Evolutionary conservation across 2,888 invertebrate genomes (phyloP), one percentile per base, ranked within the genome.

Genomic region (Busseola fusca): DNA sequence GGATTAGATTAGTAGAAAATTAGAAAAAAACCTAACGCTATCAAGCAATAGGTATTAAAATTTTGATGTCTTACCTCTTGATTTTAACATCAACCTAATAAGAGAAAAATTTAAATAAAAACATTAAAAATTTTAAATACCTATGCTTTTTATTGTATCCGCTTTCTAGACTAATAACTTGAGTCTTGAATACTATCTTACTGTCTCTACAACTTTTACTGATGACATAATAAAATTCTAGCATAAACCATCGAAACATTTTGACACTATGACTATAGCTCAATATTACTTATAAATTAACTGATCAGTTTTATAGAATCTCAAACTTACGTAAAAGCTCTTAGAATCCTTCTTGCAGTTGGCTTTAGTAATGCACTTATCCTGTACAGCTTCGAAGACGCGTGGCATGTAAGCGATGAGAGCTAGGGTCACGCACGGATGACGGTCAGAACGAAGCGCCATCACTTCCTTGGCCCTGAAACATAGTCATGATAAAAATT

Each of bases 311-410:
- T n/a, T 34, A 16, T 27, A 6, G 16, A 21, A 34, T 27, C 42
- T 30, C 4, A 63, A 62, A 87, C 91, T 91, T 70, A 98, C 98
- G 88, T 98, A 98, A 91, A 97, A 98, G 76, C 97, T 97, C 88
- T 98, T 98, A 0, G 98, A 98, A 88, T 98, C 98, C 90, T 98
- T 98, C 88, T 98, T 98, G 92, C 97, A 98, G 88, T 98, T 97
- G 0, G 98, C 98, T 88, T 98, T 98, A 0, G 97, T 97, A 66
- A 98, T 98, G 87, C 97, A 97, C 87, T 97, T 97, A 84, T 98
- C 98, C 87, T 98, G 97, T 1, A 98, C 98, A 0, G 98, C 97
- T 92, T 98, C 97, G 82, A 98, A 98, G 0, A 98, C 98, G 69
- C 96, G 96, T 0, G 98, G 98, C 98, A 98, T 98, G 58, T 97